These are phyloP conservation scores for Odontomyia ornata DNA, from an alignment of 2,888 invertebrate species.

Conservation along the genomic window DNA sequence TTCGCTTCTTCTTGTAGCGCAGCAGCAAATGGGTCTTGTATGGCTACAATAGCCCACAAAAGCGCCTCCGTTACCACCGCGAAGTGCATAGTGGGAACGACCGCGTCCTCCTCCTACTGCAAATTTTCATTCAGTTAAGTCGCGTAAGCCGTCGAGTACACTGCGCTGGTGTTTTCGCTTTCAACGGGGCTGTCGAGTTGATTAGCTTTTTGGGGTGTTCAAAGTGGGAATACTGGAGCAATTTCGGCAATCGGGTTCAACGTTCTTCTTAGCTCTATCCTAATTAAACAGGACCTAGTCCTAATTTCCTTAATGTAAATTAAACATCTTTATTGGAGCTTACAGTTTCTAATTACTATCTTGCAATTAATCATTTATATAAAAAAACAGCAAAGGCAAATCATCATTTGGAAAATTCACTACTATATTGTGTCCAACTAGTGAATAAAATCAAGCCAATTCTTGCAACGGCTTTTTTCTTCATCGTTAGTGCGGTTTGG, in stretches of 20 bases:
- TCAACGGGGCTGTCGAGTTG: conserved; percentile 18
- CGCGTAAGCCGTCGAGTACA: conserved; percentile 65
- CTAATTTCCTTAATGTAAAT: too few relatives aligned
- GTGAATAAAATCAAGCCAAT: background rate
- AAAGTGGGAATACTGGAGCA: conserved; percentile 12
- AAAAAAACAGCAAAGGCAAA: too few relatives aligned
- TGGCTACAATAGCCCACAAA: conserved; percentile 5
- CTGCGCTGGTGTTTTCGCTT: conserved; percentile 55
- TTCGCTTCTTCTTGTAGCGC: conserved; percentile 2
- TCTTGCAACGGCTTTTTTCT: conserved; percentile 10
- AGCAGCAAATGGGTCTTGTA: background rate
- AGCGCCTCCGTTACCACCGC: conserved; percentile 28
- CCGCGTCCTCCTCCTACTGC: conserved; percentile 58
- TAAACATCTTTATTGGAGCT: too few relatives aligned
- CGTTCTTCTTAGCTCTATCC: background rate
- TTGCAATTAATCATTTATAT: too few relatives aligned
- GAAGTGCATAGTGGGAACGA: conserved; percentile 51
- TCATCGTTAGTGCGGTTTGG: background rate
- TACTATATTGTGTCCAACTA: background rate
- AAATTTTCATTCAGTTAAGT: conserved; percentile 60
- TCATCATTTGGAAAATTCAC: background rate
- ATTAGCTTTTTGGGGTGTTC: background rate
- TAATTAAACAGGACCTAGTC: background rate
- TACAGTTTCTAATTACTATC: too few relatives aligned
- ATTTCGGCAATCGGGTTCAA: conserved; percentile 6